Conservation (phyloP, 2,113 vertebrate species). For the Alaudala cheleensis region DNA sequence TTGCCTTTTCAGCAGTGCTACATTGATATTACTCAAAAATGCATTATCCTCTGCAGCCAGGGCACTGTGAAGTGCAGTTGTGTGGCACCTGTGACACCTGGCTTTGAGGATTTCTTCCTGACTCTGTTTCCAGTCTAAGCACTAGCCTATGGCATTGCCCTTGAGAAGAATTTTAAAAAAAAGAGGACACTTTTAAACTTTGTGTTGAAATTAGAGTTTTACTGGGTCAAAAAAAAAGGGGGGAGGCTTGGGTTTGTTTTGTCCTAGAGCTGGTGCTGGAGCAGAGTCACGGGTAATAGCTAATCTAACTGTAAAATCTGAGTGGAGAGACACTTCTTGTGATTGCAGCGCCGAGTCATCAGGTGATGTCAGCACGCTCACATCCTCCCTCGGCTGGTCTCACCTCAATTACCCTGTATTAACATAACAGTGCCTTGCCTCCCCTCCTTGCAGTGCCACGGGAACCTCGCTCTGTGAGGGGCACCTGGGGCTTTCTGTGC, state of each 20-base stretch:
- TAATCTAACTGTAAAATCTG: slow-evolving; percentile 66
- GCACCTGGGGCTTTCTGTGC: not conserved
- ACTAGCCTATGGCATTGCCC: not conserved
- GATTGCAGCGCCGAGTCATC: not conserved
- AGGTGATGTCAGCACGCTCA: slow-evolving; percentile 49
- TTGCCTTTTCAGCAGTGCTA: not conserved
- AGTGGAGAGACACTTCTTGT: slow-evolving; percentile 18
- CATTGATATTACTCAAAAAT: not conserved
- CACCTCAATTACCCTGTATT: not conserved
- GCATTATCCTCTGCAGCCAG: not conserved
- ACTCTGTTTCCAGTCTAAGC: not conserved
- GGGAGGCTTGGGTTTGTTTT: not conserved
- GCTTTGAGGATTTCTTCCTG: not conserved
- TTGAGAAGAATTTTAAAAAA: not conserved
- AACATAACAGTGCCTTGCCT: not conserved
- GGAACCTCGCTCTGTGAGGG: accelerated
- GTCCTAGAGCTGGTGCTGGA: not conserved
- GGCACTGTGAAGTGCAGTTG: not conserved
- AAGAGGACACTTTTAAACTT: not conserved
- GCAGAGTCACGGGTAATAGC: not conserved
- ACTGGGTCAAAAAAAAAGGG: not conserved
- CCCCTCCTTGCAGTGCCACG: not conserved
- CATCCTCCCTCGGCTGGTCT: not conserved
- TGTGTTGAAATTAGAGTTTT: not conserved
- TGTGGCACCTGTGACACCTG: not conserved